Conservation (phyloP, 1,140 invertebrate species). For the Limonius californicus region DNA sequence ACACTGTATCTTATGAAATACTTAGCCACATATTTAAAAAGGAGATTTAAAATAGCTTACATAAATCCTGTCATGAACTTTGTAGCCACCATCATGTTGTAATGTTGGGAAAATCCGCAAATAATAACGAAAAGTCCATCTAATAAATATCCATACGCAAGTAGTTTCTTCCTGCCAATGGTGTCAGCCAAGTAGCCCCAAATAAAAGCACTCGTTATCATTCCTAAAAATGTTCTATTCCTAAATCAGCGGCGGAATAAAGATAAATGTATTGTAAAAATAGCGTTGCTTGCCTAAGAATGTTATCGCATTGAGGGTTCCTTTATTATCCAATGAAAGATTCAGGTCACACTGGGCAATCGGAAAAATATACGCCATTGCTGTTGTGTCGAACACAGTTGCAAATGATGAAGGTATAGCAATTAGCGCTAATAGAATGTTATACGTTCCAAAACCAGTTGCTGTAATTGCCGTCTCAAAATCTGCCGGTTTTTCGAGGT, state of each 20-base stretch:
- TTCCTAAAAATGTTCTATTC: slow-evolving; percentile 54
- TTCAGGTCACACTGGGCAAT: slow-evolving; percentile 67
- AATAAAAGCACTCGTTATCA: slow-evolving; percentile 74
- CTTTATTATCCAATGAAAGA: slow-evolving; percentile 61
- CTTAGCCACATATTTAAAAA: no score
- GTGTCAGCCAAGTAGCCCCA: slow-evolving; percentile 82
- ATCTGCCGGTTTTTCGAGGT: slow-evolving; percentile 41
- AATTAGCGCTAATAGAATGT: slow-evolving; percentile 58
- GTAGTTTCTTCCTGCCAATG: slow-evolving; percentile 64
- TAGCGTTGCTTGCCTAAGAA: slow-evolving; percentile 56
- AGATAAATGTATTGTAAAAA: background rate
- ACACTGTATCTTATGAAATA: no score
- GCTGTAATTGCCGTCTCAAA: slow-evolving; percentile 45
- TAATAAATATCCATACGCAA: slow-evolving; percentile 67
- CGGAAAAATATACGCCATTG: slow-evolving; percentile 65
- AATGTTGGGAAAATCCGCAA: slow-evolving; percentile 67
- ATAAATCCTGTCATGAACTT: slow-evolving; percentile 74
- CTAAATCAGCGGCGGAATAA: slow-evolving; percentile 15
- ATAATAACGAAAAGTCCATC: slow-evolving; percentile 65
- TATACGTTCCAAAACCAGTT: slow-evolving; percentile 61
- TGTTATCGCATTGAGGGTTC: slow-evolving; percentile 60
- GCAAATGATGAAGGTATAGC: slow-evolving; percentile 61
- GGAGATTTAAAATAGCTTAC: no score
- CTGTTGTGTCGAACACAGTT: slow-evolving; percentile 60
- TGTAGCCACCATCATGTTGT: slow-evolving; percentile 63